Conservation (phyloP, 2,113 vertebrate species). For the Meles meles region DNA sequence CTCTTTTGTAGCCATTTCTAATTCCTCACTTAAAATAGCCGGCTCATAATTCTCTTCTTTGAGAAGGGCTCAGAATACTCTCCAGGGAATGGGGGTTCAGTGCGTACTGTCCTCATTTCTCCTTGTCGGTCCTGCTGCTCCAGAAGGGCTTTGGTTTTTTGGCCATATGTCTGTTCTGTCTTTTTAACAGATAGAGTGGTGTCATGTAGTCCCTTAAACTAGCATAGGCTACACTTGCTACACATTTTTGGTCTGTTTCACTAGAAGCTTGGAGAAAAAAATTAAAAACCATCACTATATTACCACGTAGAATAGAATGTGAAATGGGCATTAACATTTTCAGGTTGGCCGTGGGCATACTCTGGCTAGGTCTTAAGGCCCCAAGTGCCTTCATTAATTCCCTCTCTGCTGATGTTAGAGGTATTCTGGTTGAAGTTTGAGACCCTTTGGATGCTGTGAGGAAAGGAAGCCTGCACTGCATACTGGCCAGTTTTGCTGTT, state of each 20-base stretch:
- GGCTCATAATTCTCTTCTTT: not conserved
- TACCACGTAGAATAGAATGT: not conserved
- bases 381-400: not conserved
- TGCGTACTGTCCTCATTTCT: not conserved
- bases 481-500: not conserved
- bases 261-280: not conserved
- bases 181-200: not conserved
- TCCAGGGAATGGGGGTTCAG: not conserved
- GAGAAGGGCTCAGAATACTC: not conserved
- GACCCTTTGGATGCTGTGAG: not conserved
- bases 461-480: not conserved
- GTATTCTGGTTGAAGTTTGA: not conserved
- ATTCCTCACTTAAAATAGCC: not conserved
- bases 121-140: not conserved
- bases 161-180: not conserved
- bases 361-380: not conserved
- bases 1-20: not conserved
- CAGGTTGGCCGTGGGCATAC: not conserved
- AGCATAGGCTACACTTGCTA: not conserved
- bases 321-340: not conserved
- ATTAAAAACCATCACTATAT: not conserved
- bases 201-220: not conserved
- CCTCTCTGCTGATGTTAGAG: not conserved
- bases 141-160: not conserved
- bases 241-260: not conserved